Percentiles rank a stretch among this genome's conserved stretches.
phyloP scores from a whole-genome alignment of 2,888 invertebrate species.

The Macrostomum cliftonense region DNA sequence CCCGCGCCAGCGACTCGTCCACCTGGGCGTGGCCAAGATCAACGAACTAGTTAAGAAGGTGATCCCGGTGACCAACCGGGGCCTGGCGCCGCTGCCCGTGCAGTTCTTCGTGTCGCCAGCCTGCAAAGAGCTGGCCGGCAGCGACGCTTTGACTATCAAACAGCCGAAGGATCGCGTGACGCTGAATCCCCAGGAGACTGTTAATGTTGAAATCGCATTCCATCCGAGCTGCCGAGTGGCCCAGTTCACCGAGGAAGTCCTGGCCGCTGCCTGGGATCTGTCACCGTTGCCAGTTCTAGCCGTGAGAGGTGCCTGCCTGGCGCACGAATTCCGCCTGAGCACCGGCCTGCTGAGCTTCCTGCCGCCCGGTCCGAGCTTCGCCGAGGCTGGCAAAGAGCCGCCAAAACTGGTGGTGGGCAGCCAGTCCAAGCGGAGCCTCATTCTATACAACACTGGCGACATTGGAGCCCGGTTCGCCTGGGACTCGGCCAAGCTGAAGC shows the following conservation, averaged over 20 bases:
- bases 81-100: conserved; percentile 31
- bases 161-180: not conserved
- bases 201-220: conserved; percentile 29
- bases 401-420: conserved; percentile 39
- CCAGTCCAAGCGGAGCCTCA: conserved; percentile 35
- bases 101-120: conserved; percentile 28
- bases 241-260: conserved; percentile 35
- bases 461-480: conserved; percentile 45
- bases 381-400: too few relatives aligned
- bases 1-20: conserved; percentile 27
- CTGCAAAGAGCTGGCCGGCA: conserved; percentile 22
- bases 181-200: conserved; percentile 17
- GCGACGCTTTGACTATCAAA: conserved; percentile 16
- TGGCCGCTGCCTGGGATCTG: conserved; percentile 39
- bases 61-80: conserved; percentile 34
- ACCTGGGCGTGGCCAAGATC: conserved; percentile 29
- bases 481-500: conserved; percentile 38
- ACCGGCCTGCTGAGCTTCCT: conserved; percentile 42
- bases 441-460: conserved; percentile 44
- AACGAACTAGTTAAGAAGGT: conserved; percentile 24
- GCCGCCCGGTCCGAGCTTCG: conserved; percentile 16
- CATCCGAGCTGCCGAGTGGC: conserved; percentile 28
- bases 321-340: conserved; percentile 41
- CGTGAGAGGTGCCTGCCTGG: conserved; percentile 42
- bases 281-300: conserved; percentile 41